phyloP scores from a whole-genome alignment of 2,113 vertebrate genomes.

The Papio anubis region DNA sequence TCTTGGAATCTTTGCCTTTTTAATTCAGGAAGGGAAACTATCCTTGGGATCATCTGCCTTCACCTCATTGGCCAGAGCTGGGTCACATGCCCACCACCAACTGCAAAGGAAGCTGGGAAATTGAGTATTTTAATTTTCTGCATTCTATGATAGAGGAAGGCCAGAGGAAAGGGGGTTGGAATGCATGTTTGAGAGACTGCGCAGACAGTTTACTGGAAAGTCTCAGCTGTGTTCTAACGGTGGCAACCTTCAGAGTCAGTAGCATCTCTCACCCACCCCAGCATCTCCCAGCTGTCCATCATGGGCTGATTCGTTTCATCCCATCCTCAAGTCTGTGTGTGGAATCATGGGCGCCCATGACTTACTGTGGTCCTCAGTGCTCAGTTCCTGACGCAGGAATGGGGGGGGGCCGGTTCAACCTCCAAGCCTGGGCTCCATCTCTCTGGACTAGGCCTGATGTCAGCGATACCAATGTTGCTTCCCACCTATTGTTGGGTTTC shows the following conservation, averaged over 20 bases:
- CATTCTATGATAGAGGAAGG: neutral
- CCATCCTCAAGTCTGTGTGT: too few species aligned
- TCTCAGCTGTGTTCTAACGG: neutral
- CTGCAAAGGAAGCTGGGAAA: slow-evolving; percentile 17
- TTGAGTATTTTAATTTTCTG: neutral
- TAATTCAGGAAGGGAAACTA: neutral
- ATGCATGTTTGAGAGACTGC: neutral
- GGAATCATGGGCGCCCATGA: neutral
- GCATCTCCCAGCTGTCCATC: neutral
- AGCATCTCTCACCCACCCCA: neutral
- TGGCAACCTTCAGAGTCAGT: neutral
- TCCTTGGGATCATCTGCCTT: neutral
- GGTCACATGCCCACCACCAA: neutral
- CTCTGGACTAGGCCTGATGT: neutral
- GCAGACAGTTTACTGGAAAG: neutral
- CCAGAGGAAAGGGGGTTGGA: neutral
- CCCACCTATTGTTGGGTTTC: neutral
- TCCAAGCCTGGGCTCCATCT: too few species aligned
- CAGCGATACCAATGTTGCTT: too few species aligned
- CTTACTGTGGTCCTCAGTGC: neutral
- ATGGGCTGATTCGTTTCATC: neutral
- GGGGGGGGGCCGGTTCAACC: neutral
- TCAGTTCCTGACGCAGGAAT: fast-evolving
- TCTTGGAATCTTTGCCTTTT: neutral
- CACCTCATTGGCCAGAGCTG: neutral